A percentile compares a stretch with the other conserved stretches of the same genome.
Evolutionary conservation across 2,113 vertebrate species (phyloP).

Genomic region (Apodemus speciosus): DNA sequence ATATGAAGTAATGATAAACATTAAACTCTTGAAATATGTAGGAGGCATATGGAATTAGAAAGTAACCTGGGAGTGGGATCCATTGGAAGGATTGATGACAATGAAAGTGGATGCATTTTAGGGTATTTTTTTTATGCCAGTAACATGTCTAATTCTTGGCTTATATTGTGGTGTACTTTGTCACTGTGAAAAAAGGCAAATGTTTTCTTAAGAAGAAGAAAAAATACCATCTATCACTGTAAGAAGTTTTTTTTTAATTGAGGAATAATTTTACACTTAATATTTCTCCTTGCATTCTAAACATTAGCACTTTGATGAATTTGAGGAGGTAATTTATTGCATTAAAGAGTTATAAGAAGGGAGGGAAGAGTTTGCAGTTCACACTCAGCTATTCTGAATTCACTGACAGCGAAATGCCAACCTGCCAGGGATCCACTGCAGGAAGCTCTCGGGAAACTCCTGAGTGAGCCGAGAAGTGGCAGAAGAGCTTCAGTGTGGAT

Average conservation of each 20-base stretch:
- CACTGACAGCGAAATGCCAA: conserved; percentile 53
- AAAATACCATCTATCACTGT: background rate
- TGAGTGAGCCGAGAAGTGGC: conserved; percentile 29
- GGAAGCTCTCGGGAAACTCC: conserved; percentile 37
- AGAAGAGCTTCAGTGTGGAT: conserved; percentile 7
- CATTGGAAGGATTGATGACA: conserved; percentile 56
- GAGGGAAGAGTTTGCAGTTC: conserved; percentile 26
- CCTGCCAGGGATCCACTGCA: background rate
- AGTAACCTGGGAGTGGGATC: background rate
- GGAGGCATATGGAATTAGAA: conserved; percentile 59
- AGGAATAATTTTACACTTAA: conserved; percentile 48
- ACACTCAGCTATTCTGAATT: conserved; percentile 45
- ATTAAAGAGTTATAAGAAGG: conserved; percentile 42
- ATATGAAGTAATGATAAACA: conserved; percentile 71
- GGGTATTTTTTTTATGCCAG: conserved; percentile 44
- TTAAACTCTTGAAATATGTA: conserved; percentile 71
- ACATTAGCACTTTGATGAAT: conserved; percentile 45
- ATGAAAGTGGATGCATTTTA: conserved; percentile 45
- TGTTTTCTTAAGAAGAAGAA: background rate
- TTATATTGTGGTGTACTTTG: conserved; percentile 19
- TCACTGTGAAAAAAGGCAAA: background rate
- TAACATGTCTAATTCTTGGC: conserved; percentile 32
- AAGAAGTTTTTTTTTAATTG: background rate
- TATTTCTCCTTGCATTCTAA: conserved; percentile 46
- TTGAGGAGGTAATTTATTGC: conserved; percentile 47